Percentiles rank a stretch among this genome's conserved stretches.
phyloP scores from a whole-genome alignment of 2,113 vertebrate species.

The Forbesichthys papilliferus region DNA sequence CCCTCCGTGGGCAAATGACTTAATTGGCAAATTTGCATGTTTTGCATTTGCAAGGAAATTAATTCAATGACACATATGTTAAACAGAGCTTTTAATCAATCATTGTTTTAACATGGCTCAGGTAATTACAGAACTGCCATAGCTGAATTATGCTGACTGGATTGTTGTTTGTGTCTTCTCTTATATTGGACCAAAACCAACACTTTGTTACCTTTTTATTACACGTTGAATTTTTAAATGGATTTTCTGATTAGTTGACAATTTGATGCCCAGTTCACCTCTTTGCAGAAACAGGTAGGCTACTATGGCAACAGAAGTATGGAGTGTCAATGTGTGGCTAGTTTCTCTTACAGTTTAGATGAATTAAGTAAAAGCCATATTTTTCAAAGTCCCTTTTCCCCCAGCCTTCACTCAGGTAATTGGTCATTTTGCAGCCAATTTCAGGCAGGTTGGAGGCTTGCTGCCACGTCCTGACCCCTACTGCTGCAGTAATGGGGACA shows the following conservation, averaged over 20 bases:
- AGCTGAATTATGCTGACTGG: constrained; percentile 18
- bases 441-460: constrained; percentile 73
- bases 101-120: constrained; percentile 64
- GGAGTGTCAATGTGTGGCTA: constrained; percentile 53
- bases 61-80: constrained; percentile 86
- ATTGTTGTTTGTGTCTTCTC: constrained; percentile 24
- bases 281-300: constrained; percentile 41
- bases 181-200: constrained; percentile 20
- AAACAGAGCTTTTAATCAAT: constrained; percentile 65
- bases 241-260: constrained; percentile 49
- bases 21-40: constrained; percentile 91
- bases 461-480: constrained; percentile 77
- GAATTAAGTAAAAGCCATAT: constrained; percentile 78
- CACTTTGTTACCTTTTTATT: constrained; percentile 40
- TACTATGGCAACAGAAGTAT: constrained; percentile 35
- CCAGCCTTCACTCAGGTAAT: constrained; percentile 74
- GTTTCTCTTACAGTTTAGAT: constrained; percentile 75
- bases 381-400: constrained; percentile 65
- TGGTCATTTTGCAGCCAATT: constrained; percentile 83
- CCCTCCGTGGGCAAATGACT: constrained; percentile 86
- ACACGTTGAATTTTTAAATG: constrained; percentile 39
- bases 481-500: constrained; percentile 77
- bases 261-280: constrained; percentile 46
- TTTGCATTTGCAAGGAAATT: constrained; percentile 81
- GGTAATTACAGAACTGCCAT: constrained; percentile 43